Evolutionary conservation across 2,888 invertebrate genomes (phyloP), one percentile per base, ranked within the genome.

Genomic region (Drosophila cognata): DNA sequence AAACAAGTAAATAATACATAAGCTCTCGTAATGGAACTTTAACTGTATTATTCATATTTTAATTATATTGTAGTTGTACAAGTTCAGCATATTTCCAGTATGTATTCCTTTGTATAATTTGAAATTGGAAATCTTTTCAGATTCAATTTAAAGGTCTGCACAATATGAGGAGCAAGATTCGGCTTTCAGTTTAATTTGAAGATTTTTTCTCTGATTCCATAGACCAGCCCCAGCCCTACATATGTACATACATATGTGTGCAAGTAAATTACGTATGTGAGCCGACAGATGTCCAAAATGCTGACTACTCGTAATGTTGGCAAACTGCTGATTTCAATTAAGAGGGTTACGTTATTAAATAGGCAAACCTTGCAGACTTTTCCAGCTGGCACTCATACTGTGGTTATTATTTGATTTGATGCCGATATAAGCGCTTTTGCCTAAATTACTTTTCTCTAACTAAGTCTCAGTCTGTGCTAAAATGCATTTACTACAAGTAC

Each of bases 391-490:
- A n/a, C 28, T 55, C 21, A 53, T 33, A 31, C 61, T 61, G 21
- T 52, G 41, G 43, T 78, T 70, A 63, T 81, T 83, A 82, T 84
- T 68, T 72, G 84, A 79, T 72, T 84, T 82, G 71, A 87, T 87
- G 83, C 62, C 88, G 74, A 84, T 83, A 76, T 87, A 82, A 83
- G 73, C 84, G 82, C 79, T 72, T 83, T 83, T 83, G 56, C 63
- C 76, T 38, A 84, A 83, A 83, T 83, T 83, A 72, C 79, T 82
- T 83, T 82, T 67, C 59, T 68, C 18, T 51, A 62, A 62, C 65
- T 33, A 50, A 64, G 41, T 48, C 33, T 48, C 18, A 50, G 63
- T n/a, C 21, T 4, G 53, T 28, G 13, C 52, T 21, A 38, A 38
- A 29, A n/a, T n/a, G 41, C 31, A 28, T 55, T 36, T 55, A 29